A percentile compares a stretch with the other conserved stretches of the same genome.
Evolutionary conservation across 1,140 invertebrate species (phyloP).

Genomic region (Marisa cornuarietis): DNA sequence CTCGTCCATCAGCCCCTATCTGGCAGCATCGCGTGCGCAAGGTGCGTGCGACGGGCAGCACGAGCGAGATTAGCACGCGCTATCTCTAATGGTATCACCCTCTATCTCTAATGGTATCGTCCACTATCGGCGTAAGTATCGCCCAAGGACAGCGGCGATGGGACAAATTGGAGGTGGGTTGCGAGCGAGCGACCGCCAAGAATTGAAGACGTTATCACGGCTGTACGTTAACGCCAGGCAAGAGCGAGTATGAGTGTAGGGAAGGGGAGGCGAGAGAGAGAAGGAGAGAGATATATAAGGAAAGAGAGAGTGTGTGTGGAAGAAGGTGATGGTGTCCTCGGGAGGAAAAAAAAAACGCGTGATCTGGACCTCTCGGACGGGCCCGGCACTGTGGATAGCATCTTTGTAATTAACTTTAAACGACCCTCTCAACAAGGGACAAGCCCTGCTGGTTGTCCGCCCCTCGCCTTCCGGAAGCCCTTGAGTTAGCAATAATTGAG

Average conservation of each 20-base stretch:
- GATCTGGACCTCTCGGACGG: too few relatives aligned
- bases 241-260: background rate
- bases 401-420: constrained; percentile 30
- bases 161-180: background rate
- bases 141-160: background rate
- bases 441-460: constrained; percentile 8
- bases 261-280: background rate
- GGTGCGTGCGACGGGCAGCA: too few relatives aligned
- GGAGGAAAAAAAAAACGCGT: too few relatives aligned
- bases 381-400: constrained; percentile 15
- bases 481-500: constrained; percentile 19
- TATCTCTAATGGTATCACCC: background rate
- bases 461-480: background rate
- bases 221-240: background rate
- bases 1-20: too few relatives aligned
- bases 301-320: too few relatives aligned
- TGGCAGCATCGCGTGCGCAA: too few relatives aligned
- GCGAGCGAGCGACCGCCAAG: background rate
- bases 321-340: too few relatives aligned
- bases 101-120: background rate
- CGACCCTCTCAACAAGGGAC: constrained; percentile 21
- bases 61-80: background rate
- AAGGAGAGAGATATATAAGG: background rate
- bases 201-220: background rate
- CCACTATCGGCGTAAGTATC: background rate